These are phyloP conservation scores for Eulemur macaco DNA, from an alignment of 2,113 vertebrate genomes.

Conservation along the genomic window DNA sequence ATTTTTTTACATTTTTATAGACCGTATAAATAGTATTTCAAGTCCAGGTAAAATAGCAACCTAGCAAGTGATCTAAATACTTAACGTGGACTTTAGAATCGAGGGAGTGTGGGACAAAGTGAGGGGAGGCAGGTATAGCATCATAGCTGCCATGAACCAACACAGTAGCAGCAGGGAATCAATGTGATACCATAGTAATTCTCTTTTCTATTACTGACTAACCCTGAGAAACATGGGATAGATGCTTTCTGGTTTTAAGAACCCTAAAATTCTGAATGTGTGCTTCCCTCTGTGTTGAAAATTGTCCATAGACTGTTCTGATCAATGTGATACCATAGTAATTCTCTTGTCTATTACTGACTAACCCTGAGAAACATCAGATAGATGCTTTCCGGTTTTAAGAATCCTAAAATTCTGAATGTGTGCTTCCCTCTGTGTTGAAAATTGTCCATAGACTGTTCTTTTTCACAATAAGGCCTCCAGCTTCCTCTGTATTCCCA, in stretches of 20 bases:
- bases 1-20: background rate
- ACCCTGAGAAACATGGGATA: background rate
- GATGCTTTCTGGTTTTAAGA: background rate
- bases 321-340: too few species aligned
- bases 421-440: background rate
- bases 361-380: too few species aligned
- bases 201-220: background rate
- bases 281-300: background rate
- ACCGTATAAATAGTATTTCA: background rate
- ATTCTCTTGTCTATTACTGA: too few species aligned
- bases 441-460: background rate
- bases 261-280: background rate
- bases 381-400: background rate
- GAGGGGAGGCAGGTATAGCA: too few species aligned
- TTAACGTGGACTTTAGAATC: too few species aligned
- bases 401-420: background rate
- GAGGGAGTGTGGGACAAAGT: too few species aligned
- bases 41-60: too few species aligned
- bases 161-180: background rate
- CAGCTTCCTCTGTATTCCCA: background rate
- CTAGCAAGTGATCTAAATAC: background rate
- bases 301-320: background rate
- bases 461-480: background rate
- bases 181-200: background rate
- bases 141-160: too few species aligned